Conservation (phyloP, 2,113 vertebrate genomes). For the Nesoenas mayeri region DNA sequence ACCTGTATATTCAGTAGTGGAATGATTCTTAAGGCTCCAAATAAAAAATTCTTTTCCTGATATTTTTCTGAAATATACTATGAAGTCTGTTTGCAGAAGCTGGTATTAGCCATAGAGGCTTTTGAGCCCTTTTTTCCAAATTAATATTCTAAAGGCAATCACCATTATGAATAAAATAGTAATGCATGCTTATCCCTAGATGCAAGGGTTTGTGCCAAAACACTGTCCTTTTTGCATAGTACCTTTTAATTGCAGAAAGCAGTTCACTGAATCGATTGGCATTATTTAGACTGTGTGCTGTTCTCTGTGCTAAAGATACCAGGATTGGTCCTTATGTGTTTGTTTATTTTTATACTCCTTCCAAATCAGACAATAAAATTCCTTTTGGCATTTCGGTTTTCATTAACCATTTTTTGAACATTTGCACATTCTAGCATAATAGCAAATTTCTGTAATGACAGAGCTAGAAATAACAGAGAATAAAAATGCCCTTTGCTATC, state of each 20-base stretch:
- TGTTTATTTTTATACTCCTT: neutral
- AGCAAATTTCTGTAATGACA: neutral
- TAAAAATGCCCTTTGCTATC: neutral
- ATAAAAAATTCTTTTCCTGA: neutral
- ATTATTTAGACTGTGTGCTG: neutral
- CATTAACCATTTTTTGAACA: neutral
- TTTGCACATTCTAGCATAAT: neutral
- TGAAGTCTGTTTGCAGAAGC: neutral
- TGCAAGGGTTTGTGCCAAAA: neutral
- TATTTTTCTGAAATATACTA: neutral
- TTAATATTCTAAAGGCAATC: neutral
- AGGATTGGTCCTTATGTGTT: neutral
- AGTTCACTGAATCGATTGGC: neutral
- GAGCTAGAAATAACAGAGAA: neutral
- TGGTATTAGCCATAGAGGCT: neutral
- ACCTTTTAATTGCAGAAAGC: neutral
- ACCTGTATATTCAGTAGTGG: neutral
- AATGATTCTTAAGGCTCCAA: neutral
- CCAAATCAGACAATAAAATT: neutral
- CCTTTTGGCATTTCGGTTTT: neutral
- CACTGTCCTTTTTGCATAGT: neutral
- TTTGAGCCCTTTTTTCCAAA: neutral
- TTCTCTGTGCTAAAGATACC: neutral
- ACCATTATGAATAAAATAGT: neutral
- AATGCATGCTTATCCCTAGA: neutral